Conservation (phyloP, 2,797 vertebrate species). For the Acipenser oxyrinchus region DNA sequence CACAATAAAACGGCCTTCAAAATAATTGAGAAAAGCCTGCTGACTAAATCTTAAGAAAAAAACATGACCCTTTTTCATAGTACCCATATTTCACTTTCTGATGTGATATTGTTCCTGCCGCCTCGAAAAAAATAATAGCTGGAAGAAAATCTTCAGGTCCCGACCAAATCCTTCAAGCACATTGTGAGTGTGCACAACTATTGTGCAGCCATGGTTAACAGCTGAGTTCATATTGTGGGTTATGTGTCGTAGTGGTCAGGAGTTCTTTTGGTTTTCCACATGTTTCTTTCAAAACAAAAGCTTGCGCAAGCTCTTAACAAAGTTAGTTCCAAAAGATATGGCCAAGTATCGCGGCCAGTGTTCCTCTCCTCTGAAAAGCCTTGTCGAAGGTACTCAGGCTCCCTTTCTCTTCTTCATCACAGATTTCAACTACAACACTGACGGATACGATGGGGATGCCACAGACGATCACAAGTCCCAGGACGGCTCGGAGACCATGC, state of each 20-base stretch:
- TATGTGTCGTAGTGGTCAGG: neutral
- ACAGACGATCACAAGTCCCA: conserved; percentile 87
- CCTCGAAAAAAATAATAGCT: too few species aligned
- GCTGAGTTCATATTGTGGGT: too few species aligned
- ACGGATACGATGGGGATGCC: conserved; percentile 86
- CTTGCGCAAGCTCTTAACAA: neutral
- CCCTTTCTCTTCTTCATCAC: conserved; percentile 45
- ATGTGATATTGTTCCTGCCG: too few species aligned
- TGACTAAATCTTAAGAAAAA: too few species aligned
- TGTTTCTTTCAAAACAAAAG: neutral
- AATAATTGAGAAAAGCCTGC: too few species aligned
- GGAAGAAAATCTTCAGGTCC: too few species aligned
- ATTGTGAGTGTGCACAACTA: too few species aligned
- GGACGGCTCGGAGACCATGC: conserved; percentile 91
- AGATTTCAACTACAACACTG: conserved; percentile 96
- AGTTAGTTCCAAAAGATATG: neutral
- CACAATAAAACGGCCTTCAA: too few species aligned
- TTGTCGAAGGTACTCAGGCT: conserved; percentile 40
- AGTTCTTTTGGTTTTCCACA: neutral
- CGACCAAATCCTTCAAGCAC: too few species aligned
- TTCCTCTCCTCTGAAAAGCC: conserved; percentile 4
- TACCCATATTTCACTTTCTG: too few species aligned
- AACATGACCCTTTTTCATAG: too few species aligned
- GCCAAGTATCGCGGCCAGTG: neutral
- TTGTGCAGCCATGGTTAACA: too few species aligned